Evolutionary conservation across 2,797 vertebrate species (phyloP), one percentile per base, ranked within the genome.

Genomic region (Coccyzus lansbergi): DNA sequence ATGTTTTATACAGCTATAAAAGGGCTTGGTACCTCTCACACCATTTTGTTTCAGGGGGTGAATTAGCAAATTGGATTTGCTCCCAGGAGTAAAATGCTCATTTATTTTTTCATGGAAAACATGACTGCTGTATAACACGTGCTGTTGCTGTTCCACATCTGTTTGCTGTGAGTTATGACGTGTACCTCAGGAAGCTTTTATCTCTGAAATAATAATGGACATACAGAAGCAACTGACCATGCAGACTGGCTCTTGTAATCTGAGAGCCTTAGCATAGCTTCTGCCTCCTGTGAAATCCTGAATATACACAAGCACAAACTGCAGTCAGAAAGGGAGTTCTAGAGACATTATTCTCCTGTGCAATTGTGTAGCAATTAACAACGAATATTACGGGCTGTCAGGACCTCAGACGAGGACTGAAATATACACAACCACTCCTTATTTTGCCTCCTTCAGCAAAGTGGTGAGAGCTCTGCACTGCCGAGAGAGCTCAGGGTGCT

Each of bases 11-110:
- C 79, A 44, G 69, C 46, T 12, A 15, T 26, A 40, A 15, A 81
- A 69, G 60, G 9, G 29, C 70, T 40, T 18, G 17, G 36, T 40
- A 29, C 59, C 59, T 44, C 83, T 85, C 6, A 31, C 15, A 13
- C 21, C 70, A 1, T 64, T 74, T 68, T 58, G 44, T 85, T 88
- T 67, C 56, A 40, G 44, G 25, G 64, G 60, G 71, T 82, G 70
- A 85, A 63, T 85, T 72, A 68, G 85, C 65, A 85, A 88, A 88
- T 74, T 82, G 60, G 60, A 77, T 77, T 82, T 63, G 55, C 81
- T 94, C 81, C 81, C 65, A 14, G 65, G 67, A 78, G 71, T 58
- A 49, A 88, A 88, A 74, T 34, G 52, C 5, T 81, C 76, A 72
- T 77, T 53, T 49, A 38, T 72, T n/a, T 44, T 13, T 51, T 85